Evolutionary conservation across 2,888 invertebrate species (phyloP).

Genomic region (Polia nebulosa): DNA sequence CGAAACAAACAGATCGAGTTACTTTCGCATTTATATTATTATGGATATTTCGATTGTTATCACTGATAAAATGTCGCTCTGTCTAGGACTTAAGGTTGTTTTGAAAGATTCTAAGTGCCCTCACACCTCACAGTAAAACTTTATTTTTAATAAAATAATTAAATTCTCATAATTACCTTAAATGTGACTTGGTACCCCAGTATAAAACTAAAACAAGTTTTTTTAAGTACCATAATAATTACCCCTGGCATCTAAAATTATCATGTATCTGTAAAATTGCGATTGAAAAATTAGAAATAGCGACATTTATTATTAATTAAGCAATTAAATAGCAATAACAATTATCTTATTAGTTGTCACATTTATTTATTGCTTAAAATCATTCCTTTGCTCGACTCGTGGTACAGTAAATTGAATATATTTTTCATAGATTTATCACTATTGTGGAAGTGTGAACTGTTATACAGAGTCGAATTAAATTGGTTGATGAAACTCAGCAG

Average conservation of each 20-base stretch:
- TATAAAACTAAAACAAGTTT: neutral
- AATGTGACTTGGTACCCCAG: neutral
- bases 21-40: too few relatives aligned
- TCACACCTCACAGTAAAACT: neutral
- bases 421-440: neutral
- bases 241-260: neutral
- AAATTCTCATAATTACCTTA: conserved; percentile 29
- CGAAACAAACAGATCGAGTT: too few relatives aligned
- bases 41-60: too few relatives aligned
- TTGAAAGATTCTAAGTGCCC: neutral
- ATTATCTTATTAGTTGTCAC: neutral
- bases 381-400: neutral
- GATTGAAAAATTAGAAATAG: neutral
- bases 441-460: neutral
- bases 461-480: neutral
- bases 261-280: neutral
- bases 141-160: conserved; percentile 4
- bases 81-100: too few relatives aligned
- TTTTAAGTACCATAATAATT: neutral
- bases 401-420: neutral
- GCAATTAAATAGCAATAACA: neutral
- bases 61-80: too few relatives aligned
- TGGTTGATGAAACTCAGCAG: neutral
- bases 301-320: neutral
- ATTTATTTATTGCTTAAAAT: conserved; percentile 24